These are phyloP conservation scores for Tanypteryx hageni DNA, from an alignment of 2,888 invertebrate species.

Conservation along the genomic window DNA sequence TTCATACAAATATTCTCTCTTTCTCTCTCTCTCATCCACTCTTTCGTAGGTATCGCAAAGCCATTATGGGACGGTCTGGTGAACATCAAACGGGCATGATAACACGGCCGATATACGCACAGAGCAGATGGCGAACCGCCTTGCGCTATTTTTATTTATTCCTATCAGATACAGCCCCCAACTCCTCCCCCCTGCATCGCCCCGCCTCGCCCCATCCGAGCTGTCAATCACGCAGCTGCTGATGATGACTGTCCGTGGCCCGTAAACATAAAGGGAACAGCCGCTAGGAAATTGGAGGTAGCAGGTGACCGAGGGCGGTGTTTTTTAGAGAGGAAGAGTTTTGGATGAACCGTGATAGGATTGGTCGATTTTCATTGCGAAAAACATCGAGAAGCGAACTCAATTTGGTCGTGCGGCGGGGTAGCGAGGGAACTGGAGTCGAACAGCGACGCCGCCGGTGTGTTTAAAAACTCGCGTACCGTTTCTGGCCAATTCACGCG, in stretches of 20 bases:
- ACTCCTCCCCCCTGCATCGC: background rate
- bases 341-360: background rate
- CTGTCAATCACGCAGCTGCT: conserved; percentile 45
- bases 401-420: background rate
- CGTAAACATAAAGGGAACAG: background rate
- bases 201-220: background rate
- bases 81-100: background rate
- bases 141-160: conserved; percentile 8
- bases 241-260: background rate
- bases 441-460: background rate
- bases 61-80: background rate
- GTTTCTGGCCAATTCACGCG: background rate
- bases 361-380: background rate
- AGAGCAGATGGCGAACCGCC: conserved; percentile 35
- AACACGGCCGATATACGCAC: conserved; percentile 3
- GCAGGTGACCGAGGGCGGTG: background rate
- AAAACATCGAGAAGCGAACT: background rate
- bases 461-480: background rate
- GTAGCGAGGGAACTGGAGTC: background rate
- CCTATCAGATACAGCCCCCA: background rate
- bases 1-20: background rate
- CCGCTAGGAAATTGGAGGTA: background rate
- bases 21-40: background rate
- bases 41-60: background rate
- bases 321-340: background rate